phyloP scores from a whole-genome alignment of 1,140 invertebrate genomes.

The Oreohelix idahoensis region DNA sequence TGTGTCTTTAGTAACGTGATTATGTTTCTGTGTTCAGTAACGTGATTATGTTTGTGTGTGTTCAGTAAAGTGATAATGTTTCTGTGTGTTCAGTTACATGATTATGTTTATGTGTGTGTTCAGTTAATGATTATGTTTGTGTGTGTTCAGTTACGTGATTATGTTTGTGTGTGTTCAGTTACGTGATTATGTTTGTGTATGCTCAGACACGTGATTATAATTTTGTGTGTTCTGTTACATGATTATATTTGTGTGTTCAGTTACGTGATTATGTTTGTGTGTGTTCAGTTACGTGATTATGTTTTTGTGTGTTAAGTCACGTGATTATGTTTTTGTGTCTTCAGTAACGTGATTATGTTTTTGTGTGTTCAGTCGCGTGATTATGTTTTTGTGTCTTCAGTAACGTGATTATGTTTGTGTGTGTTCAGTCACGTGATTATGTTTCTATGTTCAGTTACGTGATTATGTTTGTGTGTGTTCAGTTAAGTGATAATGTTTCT shows the following conservation, averaged over 20 bases:
- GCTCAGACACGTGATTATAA: no score
- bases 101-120: no score
- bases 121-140: no score
- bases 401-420: no score
- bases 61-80: not conserved
- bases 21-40: not conserved
- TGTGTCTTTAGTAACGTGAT: not conserved
- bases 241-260: not conserved
- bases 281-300: not conserved
- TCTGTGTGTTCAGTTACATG: not conserved
- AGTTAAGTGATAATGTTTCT: not conserved
- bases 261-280: not conserved
- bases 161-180: not conserved
- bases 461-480: conserved; percentile 11
- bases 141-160: not conserved
- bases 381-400: no score
- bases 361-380: not conserved
- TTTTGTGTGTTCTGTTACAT: not conserved
- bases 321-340: no score
- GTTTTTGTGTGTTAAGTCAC: conserved; percentile 22
- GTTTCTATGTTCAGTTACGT: not conserved
- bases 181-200: conserved; percentile 17
- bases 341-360: not conserved
- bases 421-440: not conserved
- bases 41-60: conserved; percentile 6